These are phyloP conservation scores for Drosophila picticornis DNA, from an alignment of 2,888 invertebrate species.

Conservation along the genomic window DNA sequence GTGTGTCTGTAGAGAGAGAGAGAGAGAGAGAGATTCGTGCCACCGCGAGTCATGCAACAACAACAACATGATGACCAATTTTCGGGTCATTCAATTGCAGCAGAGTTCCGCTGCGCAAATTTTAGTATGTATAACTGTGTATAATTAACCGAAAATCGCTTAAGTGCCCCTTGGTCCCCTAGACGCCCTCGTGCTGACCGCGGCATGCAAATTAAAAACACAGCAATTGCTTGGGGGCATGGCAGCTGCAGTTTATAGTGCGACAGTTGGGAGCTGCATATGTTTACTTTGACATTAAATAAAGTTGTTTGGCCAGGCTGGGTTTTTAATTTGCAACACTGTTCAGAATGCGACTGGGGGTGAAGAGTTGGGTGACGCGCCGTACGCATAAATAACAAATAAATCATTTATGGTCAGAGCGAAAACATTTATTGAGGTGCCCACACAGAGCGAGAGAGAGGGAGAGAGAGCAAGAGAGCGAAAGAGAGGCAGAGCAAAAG, in stretches of 20 bases:
- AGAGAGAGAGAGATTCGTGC: conserved; percentile 1
- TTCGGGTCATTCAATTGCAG: conserved; percentile 47
- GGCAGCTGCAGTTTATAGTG: conserved; percentile 18
- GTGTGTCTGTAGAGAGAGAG: conserved; percentile 4
- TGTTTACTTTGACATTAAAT: conserved; percentile 80
- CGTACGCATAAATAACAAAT: conserved; percentile 78
- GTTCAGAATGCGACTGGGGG: conserved; percentile 14
- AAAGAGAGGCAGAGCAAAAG: neutral
- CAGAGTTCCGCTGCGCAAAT: conserved; percentile 47
- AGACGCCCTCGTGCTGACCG: conserved; percentile 28
- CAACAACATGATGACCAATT: conserved; percentile 23
- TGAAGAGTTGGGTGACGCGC: neutral
- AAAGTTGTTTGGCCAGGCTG: conserved; percentile 75
- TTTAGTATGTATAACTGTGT: conserved; percentile 65
- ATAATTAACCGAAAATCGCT: conserved; percentile 80
- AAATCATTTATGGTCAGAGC: conserved; percentile 77
- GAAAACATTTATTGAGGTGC: conserved; percentile 77
- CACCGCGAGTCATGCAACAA: conserved; percentile 41
- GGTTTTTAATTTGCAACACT: conserved; percentile 63
- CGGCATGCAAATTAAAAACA: conserved; percentile 75
- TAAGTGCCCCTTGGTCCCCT: conserved; percentile 45
- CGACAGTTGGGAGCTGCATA: conserved; percentile 42
- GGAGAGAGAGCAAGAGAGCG: conserved; percentile 6
- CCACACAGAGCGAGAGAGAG: conserved; percentile 38
- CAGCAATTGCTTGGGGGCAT: conserved; percentile 26